Evolutionary conservation across 2,888 invertebrate species (phyloP), one percentile per base, ranked within the genome.

Genomic region (Dendrolimus pini): DNA sequence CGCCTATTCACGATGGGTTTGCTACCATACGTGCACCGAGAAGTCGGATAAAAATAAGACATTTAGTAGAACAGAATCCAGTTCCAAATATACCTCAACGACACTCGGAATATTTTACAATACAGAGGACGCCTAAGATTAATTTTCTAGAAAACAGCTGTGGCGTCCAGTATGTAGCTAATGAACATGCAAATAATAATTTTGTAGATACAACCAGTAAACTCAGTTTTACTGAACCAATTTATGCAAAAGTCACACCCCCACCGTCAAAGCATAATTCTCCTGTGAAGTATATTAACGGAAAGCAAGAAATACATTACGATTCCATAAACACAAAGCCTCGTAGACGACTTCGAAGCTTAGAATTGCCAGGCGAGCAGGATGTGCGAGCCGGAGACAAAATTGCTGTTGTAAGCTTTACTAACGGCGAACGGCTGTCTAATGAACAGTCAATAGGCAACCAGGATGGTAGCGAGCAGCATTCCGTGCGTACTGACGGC

Each of bases 1-100:
- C 93, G 58, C 93, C 94, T 60, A 93, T 96, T 57, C 94, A 96
- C 82, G 96, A 97, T 83, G 96, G 96, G 59, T 97, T 96, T 84
- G 96, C 96, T 57, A 97, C 96, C n/a, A 95, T 97, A 68, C 91
- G 96, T 60, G 92, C 94, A 12, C 93, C 90, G 52, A 84, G 91
- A 69, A 91, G 90, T 70, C 78, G 89, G 65, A 88, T 89, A 65
- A 91, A 91, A 69, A 88, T 90, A 70, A 86, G 89, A 67, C 88
- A 83, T 72, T 71, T 89, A 72, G 83, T 88, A 62, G 88, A 89
- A 75, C 86, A 88, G 78, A 89, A 75, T 68, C 80, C 80, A 68
- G 75, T 70, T 58, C 69, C 72, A 53, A 86, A 84, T 78, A 82
- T 89, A 85, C 88, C 90, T 82, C 89, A 90, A 67, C 80, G 88